A percentile compares a stretch with the other conserved stretches of the same genome.
phyloP scores from a whole-genome alignment of 2,113 vertebrate species.

The Lota lota region DNA sequence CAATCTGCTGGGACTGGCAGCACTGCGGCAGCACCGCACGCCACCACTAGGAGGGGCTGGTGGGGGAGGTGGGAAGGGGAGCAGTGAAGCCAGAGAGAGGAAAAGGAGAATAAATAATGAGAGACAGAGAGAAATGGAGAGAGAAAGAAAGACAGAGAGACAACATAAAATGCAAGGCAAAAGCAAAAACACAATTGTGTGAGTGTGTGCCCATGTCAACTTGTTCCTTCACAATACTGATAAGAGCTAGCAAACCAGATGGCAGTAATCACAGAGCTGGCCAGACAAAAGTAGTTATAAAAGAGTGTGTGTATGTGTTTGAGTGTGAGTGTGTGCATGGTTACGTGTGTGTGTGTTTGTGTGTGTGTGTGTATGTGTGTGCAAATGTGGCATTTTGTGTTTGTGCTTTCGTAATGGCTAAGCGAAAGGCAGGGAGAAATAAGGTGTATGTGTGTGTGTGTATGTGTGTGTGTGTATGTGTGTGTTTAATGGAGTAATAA shows the following conservation, averaged over 20 bases:
- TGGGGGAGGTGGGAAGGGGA: constrained; percentile 52
- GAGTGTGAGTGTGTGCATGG: constrained; percentile 9
- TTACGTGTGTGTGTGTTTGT: constrained; percentile 23
- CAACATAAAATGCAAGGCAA: neutral
- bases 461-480: constrained; percentile 24
- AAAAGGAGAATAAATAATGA: neutral
- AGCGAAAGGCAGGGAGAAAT: too few relatives aligned
- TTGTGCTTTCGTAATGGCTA: constrained; percentile 22
- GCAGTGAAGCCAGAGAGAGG: neutral
- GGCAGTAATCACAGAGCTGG: constrained; percentile 55
- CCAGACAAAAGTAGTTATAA: constrained; percentile 48
- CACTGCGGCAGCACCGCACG: constrained; percentile 75
- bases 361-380: constrained; percentile 4
- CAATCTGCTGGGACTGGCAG: constrained; percentile 87
- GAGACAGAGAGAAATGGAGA: neutral
- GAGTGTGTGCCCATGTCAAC: constrained; percentile 19
- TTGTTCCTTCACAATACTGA: constrained; percentile 48
- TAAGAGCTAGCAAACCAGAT: constrained; percentile 54
- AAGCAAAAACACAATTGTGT: constrained; percentile 10
- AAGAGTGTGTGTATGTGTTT: constrained; percentile 28
- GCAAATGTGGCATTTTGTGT: too few relatives aligned
- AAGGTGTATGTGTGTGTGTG: neutral
- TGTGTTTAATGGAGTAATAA: constrained; percentile 60
- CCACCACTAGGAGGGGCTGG: constrained; percentile 61
- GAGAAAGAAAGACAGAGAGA: neutral